Conservation (phyloP, 2,113 vertebrate species). For the Gobiocypris rarus region DNA sequence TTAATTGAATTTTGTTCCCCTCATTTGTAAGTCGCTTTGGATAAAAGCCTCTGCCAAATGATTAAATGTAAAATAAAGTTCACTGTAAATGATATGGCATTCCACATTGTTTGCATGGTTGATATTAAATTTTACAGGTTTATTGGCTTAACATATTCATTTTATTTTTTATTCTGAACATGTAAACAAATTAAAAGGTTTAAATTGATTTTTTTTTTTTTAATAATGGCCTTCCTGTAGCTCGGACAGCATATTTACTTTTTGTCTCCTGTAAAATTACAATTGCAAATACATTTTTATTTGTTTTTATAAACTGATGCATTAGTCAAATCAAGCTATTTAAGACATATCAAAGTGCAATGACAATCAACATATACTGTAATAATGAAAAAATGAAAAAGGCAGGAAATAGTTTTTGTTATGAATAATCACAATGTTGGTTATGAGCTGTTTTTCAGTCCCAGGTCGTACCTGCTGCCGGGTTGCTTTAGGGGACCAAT, state of each 20-base stretch:
- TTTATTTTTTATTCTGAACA: not conserved
- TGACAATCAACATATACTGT: not conserved
- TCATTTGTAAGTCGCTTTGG: no score
- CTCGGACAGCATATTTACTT: not conserved
- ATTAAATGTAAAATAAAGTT: not conserved
- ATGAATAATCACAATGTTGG: not conserved
- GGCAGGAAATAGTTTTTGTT: not conserved
- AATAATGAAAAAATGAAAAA: no score
- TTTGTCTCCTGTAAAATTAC: not conserved
- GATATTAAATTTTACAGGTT: not conserved
- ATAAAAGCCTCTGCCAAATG: no score
- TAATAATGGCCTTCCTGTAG: not conserved
- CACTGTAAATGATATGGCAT: not conserved
- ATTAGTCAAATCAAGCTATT: not conserved
- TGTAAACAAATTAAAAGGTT: not conserved
- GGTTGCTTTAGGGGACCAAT: constrained; percentile 14
- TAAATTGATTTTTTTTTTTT: not conserved
- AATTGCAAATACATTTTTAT: no score
- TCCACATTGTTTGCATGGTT: no score
- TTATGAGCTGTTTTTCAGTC: not conserved
- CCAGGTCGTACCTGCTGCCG: not conserved
- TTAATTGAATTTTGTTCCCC: no score
- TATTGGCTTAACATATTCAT: not conserved
- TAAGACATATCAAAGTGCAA: not conserved
- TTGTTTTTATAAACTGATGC: not conserved